Evolutionary conservation across 2,113 vertebrate genomes (phyloP).

Genomic region (Poicephalus meyeri): DNA sequence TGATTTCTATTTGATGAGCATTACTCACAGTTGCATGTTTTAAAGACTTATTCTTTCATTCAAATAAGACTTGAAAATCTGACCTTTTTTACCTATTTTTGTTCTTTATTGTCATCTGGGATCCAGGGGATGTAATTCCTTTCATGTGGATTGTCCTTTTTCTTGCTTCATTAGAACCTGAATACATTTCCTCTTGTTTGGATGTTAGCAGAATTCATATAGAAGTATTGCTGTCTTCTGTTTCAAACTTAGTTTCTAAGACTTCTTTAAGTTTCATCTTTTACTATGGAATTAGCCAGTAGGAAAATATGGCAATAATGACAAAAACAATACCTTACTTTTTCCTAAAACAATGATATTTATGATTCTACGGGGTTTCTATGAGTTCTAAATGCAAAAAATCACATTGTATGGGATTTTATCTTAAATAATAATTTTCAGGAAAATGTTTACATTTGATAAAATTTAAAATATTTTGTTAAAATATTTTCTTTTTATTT

Average conservation of each 20-base stretch:
- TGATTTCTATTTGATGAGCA: neutral
- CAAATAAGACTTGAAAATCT: neutral
- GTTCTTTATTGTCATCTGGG: neutral
- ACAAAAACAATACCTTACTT: neutral
- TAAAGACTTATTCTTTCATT: neutral
- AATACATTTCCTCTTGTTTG: neutral
- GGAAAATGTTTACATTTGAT: neutral
- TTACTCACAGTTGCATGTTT: neutral
- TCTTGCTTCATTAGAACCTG: neutral
- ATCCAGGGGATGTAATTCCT: neutral
- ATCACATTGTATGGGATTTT: accelerated
- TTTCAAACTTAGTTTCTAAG: neutral
- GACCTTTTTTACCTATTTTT: no score
- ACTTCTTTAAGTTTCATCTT: neutral
- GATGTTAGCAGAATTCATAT: neutral
- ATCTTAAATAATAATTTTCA: neutral
- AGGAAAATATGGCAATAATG: neutral
- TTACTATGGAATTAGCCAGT: neutral
- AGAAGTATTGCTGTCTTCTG: neutral
- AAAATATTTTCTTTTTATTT: neutral
- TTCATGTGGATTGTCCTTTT: neutral
- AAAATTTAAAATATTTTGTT: neutral
- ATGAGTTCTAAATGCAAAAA: neutral
- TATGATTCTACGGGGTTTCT: neutral
- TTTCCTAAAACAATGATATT: neutral